These are phyloP conservation scores for Mystacornis crossleyi DNA, from an alignment of 2,113 vertebrate genomes.

Conservation along the genomic window DNA sequence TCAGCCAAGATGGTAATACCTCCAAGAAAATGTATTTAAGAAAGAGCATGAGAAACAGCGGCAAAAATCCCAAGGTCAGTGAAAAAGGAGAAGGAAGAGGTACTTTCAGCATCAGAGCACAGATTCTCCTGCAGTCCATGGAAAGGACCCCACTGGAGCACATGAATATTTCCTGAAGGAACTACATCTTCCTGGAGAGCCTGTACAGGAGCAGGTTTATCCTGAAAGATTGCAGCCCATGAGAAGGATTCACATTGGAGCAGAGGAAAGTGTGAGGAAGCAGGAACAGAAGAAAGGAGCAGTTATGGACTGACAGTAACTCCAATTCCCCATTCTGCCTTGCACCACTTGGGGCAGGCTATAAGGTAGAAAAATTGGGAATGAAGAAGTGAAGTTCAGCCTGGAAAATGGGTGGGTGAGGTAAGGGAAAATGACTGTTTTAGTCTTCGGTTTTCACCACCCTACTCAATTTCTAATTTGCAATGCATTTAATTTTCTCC, in stretches of 20 bases:
- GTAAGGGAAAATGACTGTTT: not conserved
- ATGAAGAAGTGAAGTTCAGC: not conserved
- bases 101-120: not conserved
- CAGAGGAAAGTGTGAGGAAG: not conserved
- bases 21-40: not conserved
- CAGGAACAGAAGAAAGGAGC: not conserved
- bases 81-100: not conserved
- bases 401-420: not conserved
- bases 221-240: not conserved
- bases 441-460: not conserved
- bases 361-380: not conserved
- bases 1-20: not conserved
- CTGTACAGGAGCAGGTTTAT: not conserved
- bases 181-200: not conserved
- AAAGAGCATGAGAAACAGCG: not conserved
- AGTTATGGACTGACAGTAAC: not conserved
- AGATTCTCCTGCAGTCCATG: not conserved
- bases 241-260: not conserved
- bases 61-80: not conserved
- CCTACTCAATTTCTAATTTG: not conserved
- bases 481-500: not conserved
- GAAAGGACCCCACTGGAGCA: not conserved
- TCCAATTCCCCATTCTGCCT: not conserved
- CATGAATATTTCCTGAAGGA: not conserved
- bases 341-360: not conserved